phyloP scores from a whole-genome alignment of 2,113 vertebrate genomes.

The Strigops habroptila region DNA sequence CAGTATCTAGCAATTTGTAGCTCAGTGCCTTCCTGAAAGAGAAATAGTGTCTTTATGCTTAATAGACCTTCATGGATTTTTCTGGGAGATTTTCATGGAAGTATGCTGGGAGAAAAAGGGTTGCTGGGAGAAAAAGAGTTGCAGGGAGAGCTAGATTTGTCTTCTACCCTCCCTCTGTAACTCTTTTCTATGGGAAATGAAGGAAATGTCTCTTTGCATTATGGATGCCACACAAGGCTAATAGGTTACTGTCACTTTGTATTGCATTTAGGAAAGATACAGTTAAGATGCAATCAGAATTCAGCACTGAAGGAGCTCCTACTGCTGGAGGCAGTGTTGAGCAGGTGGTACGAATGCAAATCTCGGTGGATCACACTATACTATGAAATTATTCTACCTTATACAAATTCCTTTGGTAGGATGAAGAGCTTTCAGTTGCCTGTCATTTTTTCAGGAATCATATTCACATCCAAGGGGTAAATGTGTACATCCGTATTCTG shows the following conservation, averaged over 20 bases:
- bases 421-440: not conserved
- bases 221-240: not conserved
- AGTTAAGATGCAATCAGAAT: not conserved
- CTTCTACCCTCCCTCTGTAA: not conserved
- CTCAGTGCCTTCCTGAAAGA: not conserved
- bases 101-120: not conserved
- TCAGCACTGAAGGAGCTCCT: not conserved
- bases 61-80: not conserved
- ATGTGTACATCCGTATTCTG: not conserved
- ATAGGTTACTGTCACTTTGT: not conserved
- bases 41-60: not conserved
- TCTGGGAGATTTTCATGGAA: not conserved
- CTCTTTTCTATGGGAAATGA: not conserved
- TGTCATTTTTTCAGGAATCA: not conserved
- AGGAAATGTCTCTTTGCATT: not conserved
- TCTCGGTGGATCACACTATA: not conserved
- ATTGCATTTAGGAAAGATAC: not conserved
- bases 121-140: not conserved
- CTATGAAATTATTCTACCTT: not conserved
- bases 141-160: not conserved
- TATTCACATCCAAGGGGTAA: not conserved
- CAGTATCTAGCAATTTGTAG: not conserved
- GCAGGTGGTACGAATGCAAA: not conserved
- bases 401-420: not conserved
- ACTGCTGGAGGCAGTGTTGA: not conserved